phyloP scores from a whole-genome alignment of 1,140 invertebrate species.

The Elysia chlorotica region DNA sequence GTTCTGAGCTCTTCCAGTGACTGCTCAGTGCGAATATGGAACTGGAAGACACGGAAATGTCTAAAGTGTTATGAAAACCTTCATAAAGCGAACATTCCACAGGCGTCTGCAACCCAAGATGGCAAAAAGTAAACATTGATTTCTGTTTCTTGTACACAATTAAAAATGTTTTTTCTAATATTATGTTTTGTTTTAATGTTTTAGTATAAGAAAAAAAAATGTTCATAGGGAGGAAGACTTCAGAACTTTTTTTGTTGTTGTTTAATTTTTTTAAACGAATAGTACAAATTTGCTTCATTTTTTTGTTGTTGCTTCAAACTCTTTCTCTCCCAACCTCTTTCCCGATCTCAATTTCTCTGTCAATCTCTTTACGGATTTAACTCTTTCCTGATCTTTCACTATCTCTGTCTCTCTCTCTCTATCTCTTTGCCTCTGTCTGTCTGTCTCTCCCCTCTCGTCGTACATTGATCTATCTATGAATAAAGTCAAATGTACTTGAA shows the following conservation, averaged over 20 bases:
- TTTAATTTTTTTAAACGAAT: background rate
- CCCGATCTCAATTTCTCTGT: background rate
- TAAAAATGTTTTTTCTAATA: background rate
- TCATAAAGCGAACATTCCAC: conserved; percentile 36
- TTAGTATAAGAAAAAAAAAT: background rate
- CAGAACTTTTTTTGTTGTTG: background rate
- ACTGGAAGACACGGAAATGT: conserved; percentile 41
- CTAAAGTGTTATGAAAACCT: conserved; percentile 33
- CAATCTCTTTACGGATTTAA: background rate
- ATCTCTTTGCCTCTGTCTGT: background rate
- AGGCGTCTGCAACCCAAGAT: conserved; percentile 36
- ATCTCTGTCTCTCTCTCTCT: background rate
- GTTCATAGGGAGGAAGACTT: background rate
- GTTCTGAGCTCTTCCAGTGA: conserved; percentile 52
- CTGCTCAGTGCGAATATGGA: conserved; percentile 50
- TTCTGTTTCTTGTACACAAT: background rate
- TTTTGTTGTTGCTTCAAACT: background rate
- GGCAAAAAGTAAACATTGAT: conserved; percentile 30
- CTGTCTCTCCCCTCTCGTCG: background rate
- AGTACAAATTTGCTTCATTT: background rate
- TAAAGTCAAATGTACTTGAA: too few relatives aligned
- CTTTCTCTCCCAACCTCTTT: background rate
- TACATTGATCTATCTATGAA: too few relatives aligned
- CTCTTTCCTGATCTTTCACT: background rate
- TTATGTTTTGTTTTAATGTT: background rate